Base-by-base conservation (phyloP, 2,113 vertebrate genomes). In the Cettia cetti region DNA sequence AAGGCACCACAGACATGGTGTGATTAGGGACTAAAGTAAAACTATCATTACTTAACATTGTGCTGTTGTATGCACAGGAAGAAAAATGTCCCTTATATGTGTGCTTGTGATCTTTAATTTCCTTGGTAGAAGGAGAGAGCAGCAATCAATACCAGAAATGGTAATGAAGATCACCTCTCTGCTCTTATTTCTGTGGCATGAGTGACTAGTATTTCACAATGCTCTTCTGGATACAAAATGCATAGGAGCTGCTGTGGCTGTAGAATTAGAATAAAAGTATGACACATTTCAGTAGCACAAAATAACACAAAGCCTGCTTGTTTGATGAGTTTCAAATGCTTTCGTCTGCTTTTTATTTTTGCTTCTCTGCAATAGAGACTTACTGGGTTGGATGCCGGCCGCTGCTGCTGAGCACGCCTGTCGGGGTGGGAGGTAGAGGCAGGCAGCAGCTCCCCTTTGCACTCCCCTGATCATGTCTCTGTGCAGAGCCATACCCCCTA, bases 41-140 rank as follows among this genome's bases (percentile, higher is more conserved):
- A 78, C 79, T 81, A 68, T 44, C 75, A 59, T 82, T 89, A 69
- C 84, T 71, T 77, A 85, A 61, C 70, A 35, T 12, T 47, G 59
- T 66, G 50, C 49, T 60, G 42, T 87, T 78, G 16, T 57, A 64
- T 75, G 54, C 68, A 63, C 37, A 81, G 44, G 96, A 90, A 90
- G 79, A 95, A 77, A 87, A 94, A 59, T 86, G 74, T 81, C 60
- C 68, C 74, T 86, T 64, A 7, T 39, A 35, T 54, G 44, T 81
- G 86, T 85, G 33, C 82, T 88, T 96, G 69, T 90, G 70, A 96
- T 74, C 90, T 95, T 68, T 95, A 66, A 94, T 96, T 96, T 92
- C 85, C 81, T 65, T 47, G 30, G 57, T 79, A 89, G 83, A 92
- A 92, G 45, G 47, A 76, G 92, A 91, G 64, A 77, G 90, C 53